Percentiles rank a stretch among this genome's conserved stretches.
phyloP scores from a whole-genome alignment of 2,888 invertebrate genomes.

The Machimus rusticus region DNA sequence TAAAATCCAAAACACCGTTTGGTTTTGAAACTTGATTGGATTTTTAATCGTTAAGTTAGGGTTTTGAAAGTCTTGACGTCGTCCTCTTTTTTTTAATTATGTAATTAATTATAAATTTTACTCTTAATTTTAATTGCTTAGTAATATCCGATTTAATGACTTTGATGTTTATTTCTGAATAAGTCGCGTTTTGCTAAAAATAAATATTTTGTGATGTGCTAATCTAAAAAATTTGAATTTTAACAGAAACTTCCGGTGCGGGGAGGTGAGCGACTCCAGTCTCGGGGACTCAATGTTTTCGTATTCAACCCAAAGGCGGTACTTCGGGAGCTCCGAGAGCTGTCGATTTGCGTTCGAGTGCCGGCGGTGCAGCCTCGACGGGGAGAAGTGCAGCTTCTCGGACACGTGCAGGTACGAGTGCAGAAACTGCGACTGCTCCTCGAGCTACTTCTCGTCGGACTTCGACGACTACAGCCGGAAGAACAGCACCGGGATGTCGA shows the following conservation, averaged over 20 bases:
- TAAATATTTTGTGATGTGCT: no score
- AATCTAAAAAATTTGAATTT: conserved; percentile 50
- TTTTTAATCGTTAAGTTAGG: no score
- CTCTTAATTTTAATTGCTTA: no score
- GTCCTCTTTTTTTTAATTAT: no score
- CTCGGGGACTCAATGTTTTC: conserved; percentile 58
- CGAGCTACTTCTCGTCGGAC: conserved; percentile 62
- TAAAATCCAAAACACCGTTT: no score
- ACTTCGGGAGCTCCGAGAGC: conserved; percentile 62
- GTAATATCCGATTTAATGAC: no score
- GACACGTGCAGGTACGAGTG: conserved; percentile 62
- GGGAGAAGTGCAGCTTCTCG: conserved; percentile 61
- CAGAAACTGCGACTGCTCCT: conserved; percentile 62
- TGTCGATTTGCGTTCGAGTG: conserved; percentile 62
- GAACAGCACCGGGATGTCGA: conserved; percentile 41
- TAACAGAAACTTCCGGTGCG: conserved; percentile 52
- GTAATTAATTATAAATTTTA: no score
- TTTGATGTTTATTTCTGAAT: no score
- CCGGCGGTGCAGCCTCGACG: conserved; percentile 60
- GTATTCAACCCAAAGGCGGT: conserved; percentile 56
- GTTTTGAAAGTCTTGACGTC: no score
- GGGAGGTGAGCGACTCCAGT: conserved; percentile 58
- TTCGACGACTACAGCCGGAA: conserved; percentile 58
- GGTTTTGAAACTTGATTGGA: no score
- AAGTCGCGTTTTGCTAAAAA: no score